These are phyloP conservation scores for Periparus ater DNA, from an alignment of 2,797 vertebrate genomes.

Conservation along the genomic window DNA sequence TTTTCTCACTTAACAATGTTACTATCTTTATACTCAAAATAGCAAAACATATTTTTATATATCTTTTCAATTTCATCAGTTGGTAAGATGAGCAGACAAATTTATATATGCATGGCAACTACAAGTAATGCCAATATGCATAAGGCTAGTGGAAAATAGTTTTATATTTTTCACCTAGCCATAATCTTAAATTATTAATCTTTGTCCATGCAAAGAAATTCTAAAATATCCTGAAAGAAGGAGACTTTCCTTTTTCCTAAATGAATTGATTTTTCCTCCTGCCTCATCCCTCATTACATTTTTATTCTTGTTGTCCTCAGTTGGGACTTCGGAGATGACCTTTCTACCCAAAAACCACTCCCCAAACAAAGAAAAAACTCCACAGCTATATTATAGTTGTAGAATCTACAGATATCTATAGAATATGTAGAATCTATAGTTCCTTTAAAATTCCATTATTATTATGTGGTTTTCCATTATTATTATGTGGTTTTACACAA, in stretches of 20 bases:
- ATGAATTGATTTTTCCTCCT: fast-evolving
- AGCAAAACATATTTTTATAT: not conserved
- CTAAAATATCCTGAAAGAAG: not conserved
- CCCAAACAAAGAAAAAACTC: fast-evolving
- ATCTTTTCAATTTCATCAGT: not conserved
- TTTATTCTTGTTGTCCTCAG: not conserved
- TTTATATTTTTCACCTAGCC: not conserved
- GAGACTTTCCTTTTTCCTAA: not conserved
- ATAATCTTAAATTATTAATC: not conserved
- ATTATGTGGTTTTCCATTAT: not conserved
- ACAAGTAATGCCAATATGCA: not conserved
- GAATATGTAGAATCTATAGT: no score
- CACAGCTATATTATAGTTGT: not conserved
- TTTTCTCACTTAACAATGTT: not conserved
- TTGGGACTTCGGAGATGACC: not conserved
- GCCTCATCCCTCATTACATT: not conserved
- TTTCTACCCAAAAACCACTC: not conserved
- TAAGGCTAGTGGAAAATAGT: not conserved
- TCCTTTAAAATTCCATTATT: no score
- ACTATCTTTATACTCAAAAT: not conserved
- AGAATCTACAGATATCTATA: no score
- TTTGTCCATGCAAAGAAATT: not conserved
- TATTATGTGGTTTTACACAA: not conserved
- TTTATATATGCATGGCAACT: not conserved
- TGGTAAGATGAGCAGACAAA: not conserved